Percentiles rank a stretch among this genome's conserved stretches.
These are phyloP conservation scores for Parauchenoglanis ngamensis DNA, from an alignment of 2,797 vertebrate species.

Conservation along the genomic window DNA sequence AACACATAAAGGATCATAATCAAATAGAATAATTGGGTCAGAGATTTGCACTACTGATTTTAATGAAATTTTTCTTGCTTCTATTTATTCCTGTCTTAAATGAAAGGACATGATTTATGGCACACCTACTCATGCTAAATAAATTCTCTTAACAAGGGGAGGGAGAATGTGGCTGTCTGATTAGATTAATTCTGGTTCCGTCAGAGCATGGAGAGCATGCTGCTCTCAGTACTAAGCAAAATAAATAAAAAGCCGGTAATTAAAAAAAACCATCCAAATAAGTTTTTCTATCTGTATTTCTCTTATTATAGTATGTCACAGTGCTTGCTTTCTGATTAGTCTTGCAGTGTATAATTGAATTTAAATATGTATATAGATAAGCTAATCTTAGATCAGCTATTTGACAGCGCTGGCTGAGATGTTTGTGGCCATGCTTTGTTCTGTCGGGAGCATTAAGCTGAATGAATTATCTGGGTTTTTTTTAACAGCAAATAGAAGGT, in stretches of 20 bases:
- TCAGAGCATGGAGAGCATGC: not conserved
- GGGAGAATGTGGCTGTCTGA: not conserved
- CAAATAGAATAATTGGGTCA: not conserved
- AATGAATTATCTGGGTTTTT: not conserved
- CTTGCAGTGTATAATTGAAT: slow-evolving; percentile 2
- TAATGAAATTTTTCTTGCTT: slow-evolving; percentile 10
- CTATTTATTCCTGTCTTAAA: slow-evolving; percentile 10
- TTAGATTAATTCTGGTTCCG: slow-evolving; percentile 9
- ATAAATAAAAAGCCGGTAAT: not conserved
- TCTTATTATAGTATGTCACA: not conserved
- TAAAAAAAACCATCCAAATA: slow-evolving; percentile 6
- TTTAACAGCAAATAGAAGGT: slow-evolving; percentile 6
- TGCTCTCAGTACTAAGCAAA: not conserved
- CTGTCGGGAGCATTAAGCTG: slow-evolving; percentile 1
- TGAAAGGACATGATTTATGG: not conserved
- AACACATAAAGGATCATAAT: not conserved
- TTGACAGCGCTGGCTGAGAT: not conserved
- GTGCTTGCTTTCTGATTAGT: not conserved
- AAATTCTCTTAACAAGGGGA: not conserved
- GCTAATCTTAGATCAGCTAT: not conserved
- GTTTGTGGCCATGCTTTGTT: slow-evolving; percentile 23
- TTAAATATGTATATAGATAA: slow-evolving; percentile 14
- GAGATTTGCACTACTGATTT: slow-evolving; percentile 3
- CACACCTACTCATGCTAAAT: not conserved
- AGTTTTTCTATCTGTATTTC: not conserved